Evolutionary conservation across 2,888 invertebrate species (phyloP), one percentile per base, ranked within the genome.

Genomic region (Metopia argyrocephala): DNA sequence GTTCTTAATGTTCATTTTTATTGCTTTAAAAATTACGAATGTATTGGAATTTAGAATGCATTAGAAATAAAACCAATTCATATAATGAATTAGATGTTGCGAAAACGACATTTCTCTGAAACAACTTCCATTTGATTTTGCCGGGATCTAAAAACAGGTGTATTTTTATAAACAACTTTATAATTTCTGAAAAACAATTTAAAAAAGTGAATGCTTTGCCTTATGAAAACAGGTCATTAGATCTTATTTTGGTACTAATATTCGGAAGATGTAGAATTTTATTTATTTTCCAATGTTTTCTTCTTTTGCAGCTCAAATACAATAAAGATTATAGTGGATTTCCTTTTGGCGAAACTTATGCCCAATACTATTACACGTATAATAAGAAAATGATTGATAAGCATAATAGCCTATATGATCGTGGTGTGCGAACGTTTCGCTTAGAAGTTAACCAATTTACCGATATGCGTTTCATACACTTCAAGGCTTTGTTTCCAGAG

Each of bases 401-500:
- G 0, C 84, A 85, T 50, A 87, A 87, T 76, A 2, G 2, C 0
- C 61, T 82, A 5, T 82, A 45, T 20, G 45, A 70, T 3, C 69
- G 57, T 1, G 71, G 78, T 1, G 69, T 28, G 18, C 79, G 68
- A 31, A 61, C 83, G 5, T 87, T 82, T 50, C 18, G 28, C 7
- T 76, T 87, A 25, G 83, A n/a, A 1, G 12, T 76, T 0, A 87
- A 87, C 81, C 86, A 86, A 78, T 87, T 85, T 65, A 83, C 82
- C n/a, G 87, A 87, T 75, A 80, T 85, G 78, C 83, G 71, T 18
- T 82, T 84, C 65, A n/a, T 79, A 48, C 81, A 85, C 15, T 86
- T 85, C 64, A 84, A 78, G 12, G 81, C 81, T 7, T 3, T 83
- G 3, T 86, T 85, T 25, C 84, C 85, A 0, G 74, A 69, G 23